Evolutionary conservation across 1,140 invertebrate species (phyloP), one percentile per base, ranked within the genome.

Genomic region (Tigriopus japonicus): DNA sequence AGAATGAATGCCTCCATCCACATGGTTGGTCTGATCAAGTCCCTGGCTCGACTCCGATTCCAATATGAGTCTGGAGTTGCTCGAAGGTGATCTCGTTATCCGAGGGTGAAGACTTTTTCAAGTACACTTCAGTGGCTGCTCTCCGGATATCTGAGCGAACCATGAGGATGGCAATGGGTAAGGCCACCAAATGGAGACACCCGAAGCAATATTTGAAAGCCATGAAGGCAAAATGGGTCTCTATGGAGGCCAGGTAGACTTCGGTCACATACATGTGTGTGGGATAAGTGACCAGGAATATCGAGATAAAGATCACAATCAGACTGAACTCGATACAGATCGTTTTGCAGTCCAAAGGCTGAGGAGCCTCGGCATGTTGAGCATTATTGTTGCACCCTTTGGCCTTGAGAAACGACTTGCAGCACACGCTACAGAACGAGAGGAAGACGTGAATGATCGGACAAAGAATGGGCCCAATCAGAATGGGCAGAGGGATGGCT

Each of bases 191-290:
- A n/a, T 58, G 55, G n/a, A 58, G 55, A 23, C 40, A 41, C 1
- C 55, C 55, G 35, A 58, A 58, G 28, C 23, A 23, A 24, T 42
- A 58, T 58, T 58, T 58, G n/a, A 58, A 42, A n/a, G 55, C 55
- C 55, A 58, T 58, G 28, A 58, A 58, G 12, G 41, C 55, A 15
- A 58, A 58, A 5, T 41, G 13, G 17, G 55, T 41, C 17, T 58
- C 28, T 19, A 23, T 19, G 6, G 35, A 41, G n/a, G 21, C 55
- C n/a, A 58, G 55, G 42, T 58, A 58, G 1, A n/a, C 21, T 24
- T 58, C 55, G 15, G 40, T 41, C n/a, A 58, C 23, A 15, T 35
- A 58, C 55, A 58, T 58, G 6, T 58, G 21, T 15, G 42, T 41
- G n/a, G 55, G 55, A 19, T 58, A 58, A 19, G 15, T 41, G 42